Evolutionary conservation across 2,113 vertebrate genomes (phyloP), one percentile per base, ranked within the genome.

Genomic region (Manacus vitellinus): DNA sequence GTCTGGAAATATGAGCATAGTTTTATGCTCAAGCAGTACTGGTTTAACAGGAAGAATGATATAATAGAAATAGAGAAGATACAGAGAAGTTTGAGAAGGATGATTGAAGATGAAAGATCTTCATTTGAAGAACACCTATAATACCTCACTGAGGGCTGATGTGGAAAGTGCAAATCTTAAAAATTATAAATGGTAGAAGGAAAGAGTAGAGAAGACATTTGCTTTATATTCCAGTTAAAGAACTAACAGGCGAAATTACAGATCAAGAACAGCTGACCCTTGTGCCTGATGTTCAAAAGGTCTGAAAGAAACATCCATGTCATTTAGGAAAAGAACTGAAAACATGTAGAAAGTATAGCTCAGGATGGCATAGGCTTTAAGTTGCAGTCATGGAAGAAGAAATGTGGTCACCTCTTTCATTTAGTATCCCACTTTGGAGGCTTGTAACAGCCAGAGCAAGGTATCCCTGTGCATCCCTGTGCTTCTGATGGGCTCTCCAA

Each of bases 291-390:
- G 3, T 63, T 76, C 49, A 18, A 39, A 39, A 68, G 21, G 13
- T 61, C 24, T 47, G 41, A 37, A 73, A 28, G n/a, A 75, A 35
- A 7, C 0, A 0, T 1, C 1, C 20, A 3, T 14, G 3, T 25
- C 44, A 4, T 15, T 62, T 14, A 65, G 47, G 18, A 20, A 55
- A 46, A 47, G 9, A 31, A 37, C 65, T 71, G 90, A 41, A 74
- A 55, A 71, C 1, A 1, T 4, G 1, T 33, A 31, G 24, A 2
- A 65, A 33, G 17, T 10, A 6, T 13, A 44, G 37, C 33, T 91
- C 1, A 5, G 71, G 25, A 19, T 67, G 61, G 22, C 77, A n/a
- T 68, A 30, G 51, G 21, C 39, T 56, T 8, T 24, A 10, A 35
- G 44, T n/a, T 75, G 78, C 44, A n/a, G 19, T 11, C 37, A 1